phyloP scores from a whole-genome alignment of 2,888 invertebrate genomes.

The Mythimna ferrago region DNA sequence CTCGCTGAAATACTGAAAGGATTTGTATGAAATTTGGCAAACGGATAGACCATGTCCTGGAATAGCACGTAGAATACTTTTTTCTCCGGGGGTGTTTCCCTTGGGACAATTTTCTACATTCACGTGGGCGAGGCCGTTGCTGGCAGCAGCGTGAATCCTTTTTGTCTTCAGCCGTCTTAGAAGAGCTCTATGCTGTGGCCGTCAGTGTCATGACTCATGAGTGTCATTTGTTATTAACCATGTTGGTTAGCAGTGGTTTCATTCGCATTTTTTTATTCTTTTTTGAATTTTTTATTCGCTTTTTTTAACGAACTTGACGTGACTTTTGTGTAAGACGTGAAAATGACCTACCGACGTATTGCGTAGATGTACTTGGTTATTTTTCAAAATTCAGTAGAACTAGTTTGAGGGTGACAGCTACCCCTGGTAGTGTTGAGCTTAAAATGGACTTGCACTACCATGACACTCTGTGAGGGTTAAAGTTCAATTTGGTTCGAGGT shows the following conservation, averaged over 20 bases:
- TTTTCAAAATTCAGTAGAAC: neutral
- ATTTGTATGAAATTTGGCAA: too few species aligned
- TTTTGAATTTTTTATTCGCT: constrained; percentile 3
- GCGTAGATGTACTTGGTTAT: neutral
- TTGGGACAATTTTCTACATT: too few species aligned
- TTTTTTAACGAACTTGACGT: neutral
- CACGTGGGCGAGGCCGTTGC: too few species aligned
- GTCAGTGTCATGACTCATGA: constrained; percentile 10
- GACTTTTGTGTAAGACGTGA: neutral
- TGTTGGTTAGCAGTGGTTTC: neutral
- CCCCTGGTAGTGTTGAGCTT: neutral
- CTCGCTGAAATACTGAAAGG: too few species aligned
- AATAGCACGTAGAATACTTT: too few species aligned
- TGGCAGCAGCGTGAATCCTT: neutral
- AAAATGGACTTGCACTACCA: neutral
- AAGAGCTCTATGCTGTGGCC: neutral
- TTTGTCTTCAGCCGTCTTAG: neutral
- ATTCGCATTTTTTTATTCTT: neutral
- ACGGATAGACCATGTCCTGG: too few species aligned
- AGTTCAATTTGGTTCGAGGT: constrained; percentile 71
- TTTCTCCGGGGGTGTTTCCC: too few species aligned
- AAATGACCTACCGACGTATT: neutral
- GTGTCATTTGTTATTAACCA: constrained; percentile 15
- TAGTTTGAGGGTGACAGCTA: neutral
- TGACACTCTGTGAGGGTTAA: neutral